A percentile compares a stretch with the other conserved stretches of the same genome.
These are phyloP conservation scores for Gnathonemus echidnorhynchus DNA, from an alignment of 2,113 vertebrate genomes.

Conservation along the genomic window DNA sequence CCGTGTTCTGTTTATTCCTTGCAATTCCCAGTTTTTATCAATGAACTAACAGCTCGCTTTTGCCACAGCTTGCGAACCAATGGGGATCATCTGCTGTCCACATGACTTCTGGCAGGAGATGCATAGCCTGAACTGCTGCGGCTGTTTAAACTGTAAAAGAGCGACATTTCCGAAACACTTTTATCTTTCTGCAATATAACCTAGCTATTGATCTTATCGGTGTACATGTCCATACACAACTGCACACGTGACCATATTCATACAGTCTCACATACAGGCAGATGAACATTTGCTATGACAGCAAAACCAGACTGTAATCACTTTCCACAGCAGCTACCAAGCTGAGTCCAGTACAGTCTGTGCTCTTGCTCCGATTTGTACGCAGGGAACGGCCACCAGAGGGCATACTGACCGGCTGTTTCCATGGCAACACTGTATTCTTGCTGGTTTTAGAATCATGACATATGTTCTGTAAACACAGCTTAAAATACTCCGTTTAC, in stretches of 20 bases:
- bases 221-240: background rate
- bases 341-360: background rate
- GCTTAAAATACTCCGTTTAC: background rate
- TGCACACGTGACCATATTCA: background rate
- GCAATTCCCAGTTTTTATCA: conserved; percentile 17
- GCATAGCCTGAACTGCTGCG: background rate
- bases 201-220: background rate
- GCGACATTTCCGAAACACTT: background rate
- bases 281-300: background rate
- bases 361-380: background rate
- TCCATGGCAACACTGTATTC: conserved; percentile 17
- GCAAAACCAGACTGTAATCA: background rate
- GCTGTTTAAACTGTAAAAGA: background rate
- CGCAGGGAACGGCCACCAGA: background rate
- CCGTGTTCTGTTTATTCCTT: background rate
- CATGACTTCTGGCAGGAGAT: background rate
- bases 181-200: background rate
- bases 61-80: background rate
- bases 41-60: background rate
- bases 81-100: background rate
- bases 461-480: background rate
- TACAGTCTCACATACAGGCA: background rate
- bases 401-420: background rate
- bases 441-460: background rate
- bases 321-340: background rate